A percentile compares a stretch with the other conserved stretches of the same genome.
Evolutionary conservation across 2,888 invertebrate genomes (phyloP).

Genomic region (Drosophila lutescens): DNA sequence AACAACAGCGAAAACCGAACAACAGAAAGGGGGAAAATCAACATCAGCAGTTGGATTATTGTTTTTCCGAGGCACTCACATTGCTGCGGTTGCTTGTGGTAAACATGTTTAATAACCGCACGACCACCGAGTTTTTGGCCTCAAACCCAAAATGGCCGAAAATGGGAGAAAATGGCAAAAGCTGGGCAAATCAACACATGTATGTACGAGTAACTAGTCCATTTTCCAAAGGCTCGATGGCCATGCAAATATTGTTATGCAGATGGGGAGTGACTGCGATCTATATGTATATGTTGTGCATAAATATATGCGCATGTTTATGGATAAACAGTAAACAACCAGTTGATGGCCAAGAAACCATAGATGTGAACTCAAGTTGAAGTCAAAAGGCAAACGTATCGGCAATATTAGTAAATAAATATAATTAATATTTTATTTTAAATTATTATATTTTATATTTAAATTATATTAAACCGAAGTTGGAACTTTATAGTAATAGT

Average conservation of each 20-base stretch:
- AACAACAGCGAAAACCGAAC: not conserved
- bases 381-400: too few species aligned
- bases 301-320: slow-evolving; percentile 22
- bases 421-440: too few species aligned
- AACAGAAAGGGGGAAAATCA: slow-evolving; percentile 15
- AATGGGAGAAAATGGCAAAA: slow-evolving; percentile 8
- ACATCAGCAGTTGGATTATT: slow-evolving; percentile 40
- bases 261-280: not conserved
- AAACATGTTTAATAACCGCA: slow-evolving; percentile 37
- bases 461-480: too few species aligned
- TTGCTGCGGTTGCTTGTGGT: slow-evolving; percentile 28
- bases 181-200: slow-evolving; percentile 20
- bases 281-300: slow-evolving; percentile 8
- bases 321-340: slow-evolving; percentile 17
- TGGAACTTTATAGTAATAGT: too few species aligned
- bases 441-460: too few species aligned
- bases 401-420: too few species aligned
- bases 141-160: not conserved
- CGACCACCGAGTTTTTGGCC: slow-evolving; percentile 11
- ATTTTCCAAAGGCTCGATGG: slow-evolving; percentile 1
- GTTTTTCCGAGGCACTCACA: slow-evolving; percentile 31
- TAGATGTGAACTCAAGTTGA: too few species aligned
- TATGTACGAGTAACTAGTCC: slow-evolving; percentile 27
- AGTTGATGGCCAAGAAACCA: not conserved
- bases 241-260: slow-evolving; percentile 23